phyloP scores from a whole-genome alignment of 2,797 vertebrate genomes.

The Cottoperca gobio region DNA sequence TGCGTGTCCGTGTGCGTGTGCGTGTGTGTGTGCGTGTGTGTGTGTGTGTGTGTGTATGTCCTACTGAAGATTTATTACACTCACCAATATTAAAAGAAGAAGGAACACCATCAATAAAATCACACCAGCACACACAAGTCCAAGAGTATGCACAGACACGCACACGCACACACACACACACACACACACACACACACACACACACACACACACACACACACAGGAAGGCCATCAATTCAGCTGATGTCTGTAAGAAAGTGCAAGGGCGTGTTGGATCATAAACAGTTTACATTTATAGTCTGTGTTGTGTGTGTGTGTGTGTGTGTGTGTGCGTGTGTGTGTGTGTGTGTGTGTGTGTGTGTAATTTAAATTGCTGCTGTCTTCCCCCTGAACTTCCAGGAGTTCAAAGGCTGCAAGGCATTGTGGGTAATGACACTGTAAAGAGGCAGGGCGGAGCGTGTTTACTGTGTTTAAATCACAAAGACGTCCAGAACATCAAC shows the following conservation, averaged over 20 bases:
- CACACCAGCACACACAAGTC: too few relatives aligned
- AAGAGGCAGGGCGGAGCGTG: constrained; percentile 3
- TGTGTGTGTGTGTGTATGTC: background rate
- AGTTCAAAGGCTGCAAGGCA: constrained; percentile 21
- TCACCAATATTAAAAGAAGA: too few relatives aligned
- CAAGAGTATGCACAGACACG: background rate
- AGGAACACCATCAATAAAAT: too few relatives aligned
- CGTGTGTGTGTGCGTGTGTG: background rate
- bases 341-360: constrained; percentile 6
- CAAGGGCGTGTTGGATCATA: too few relatives aligned
- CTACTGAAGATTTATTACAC: too few relatives aligned
- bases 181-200: constrained; percentile 9
- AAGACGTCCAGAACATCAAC: background rate
- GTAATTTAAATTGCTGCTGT: constrained; percentile 1
- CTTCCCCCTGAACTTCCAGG: background rate
- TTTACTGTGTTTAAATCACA: too few relatives aligned
- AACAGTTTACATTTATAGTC: too few relatives aligned
- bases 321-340: constrained; percentile 3
- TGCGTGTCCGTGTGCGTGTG: background rate
- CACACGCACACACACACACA: background rate
- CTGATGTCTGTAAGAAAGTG: too few relatives aligned
- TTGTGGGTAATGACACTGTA: constrained; percentile 41
- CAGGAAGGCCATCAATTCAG: background rate
- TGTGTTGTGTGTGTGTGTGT: background rate
- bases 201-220: constrained; percentile 5